phyloP scores from a whole-genome alignment of 2,888 invertebrate species.

The Drosophila multiciliata region DNA sequence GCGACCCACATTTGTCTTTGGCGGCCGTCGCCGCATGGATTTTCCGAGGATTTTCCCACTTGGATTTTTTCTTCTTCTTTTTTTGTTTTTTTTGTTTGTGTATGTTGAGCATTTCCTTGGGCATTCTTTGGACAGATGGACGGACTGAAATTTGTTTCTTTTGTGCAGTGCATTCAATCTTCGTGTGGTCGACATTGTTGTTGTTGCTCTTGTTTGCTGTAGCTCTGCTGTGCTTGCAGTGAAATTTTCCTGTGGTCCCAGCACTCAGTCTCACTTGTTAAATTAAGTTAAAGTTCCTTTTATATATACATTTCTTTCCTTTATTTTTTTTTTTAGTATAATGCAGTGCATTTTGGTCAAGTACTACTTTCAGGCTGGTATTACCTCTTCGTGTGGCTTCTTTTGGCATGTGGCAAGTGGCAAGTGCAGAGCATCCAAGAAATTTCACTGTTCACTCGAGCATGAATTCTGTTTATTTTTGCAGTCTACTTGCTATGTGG shows the following conservation, averaged over 20 bases:
- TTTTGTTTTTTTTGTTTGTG: conserved; percentile 16
- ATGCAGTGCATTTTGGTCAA: conserved; percentile 69
- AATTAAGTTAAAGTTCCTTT: conserved; percentile 69
- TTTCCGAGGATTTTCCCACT: conserved; percentile 72
- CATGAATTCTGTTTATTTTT: conserved; percentile 48
- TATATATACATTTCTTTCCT: neutral
- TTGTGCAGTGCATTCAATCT: conserved; percentile 62
- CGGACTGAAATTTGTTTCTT: conserved; percentile 65
- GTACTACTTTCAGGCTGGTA: conserved; percentile 28
- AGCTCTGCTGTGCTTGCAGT: conserved; percentile 1
- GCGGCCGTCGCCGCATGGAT: conserved; percentile 57
- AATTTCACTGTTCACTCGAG: conserved; percentile 55
- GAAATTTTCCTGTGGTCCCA: conserved; percentile 15
- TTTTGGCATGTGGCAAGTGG: conserved; percentile 50
- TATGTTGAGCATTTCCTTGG: conserved; percentile 66
- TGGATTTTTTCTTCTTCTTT: conserved; percentile 38
- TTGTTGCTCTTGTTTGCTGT: conserved; percentile 14
- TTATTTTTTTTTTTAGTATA: conserved; percentile 39
- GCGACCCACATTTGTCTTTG: conserved; percentile 80
- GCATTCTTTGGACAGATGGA: conserved; percentile 53
- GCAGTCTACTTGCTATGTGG: conserved; percentile 52
- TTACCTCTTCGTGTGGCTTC: conserved; percentile 38
- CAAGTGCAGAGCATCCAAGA: conserved; percentile 48
- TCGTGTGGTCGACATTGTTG: conserved; percentile 31
- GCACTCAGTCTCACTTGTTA: conserved; percentile 58